A percentile compares a stretch with the other conserved stretches of the same genome.
These are phyloP conservation scores for Ormyrus nitidulus DNA, from an alignment of 2,888 invertebrate genomes.

Conservation along the genomic window DNA sequence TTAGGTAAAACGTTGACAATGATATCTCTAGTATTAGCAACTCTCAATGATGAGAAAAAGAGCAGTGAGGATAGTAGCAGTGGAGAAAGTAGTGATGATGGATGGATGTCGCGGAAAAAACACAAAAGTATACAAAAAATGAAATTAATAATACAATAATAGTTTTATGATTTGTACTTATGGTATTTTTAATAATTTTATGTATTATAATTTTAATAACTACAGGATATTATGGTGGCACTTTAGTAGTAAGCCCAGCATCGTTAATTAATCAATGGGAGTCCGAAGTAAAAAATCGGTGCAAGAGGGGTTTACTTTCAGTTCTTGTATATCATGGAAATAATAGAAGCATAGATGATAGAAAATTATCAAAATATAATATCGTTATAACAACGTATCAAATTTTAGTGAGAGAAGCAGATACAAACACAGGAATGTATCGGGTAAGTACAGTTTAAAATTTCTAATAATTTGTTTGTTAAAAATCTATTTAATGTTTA, in stretches of 20 bases:
- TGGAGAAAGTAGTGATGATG: conserved; percentile 59
- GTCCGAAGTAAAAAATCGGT: conserved; percentile 83
- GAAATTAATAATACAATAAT: not conserved
- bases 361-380: conserved; percentile 82
- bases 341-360: conserved; percentile 79
- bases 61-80: conserved; percentile 71
- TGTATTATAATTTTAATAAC: conserved; percentile 4
- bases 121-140: conserved; percentile 33
- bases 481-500: not conserved
- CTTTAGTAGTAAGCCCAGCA: conserved; percentile 94
- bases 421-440: conserved; percentile 63
- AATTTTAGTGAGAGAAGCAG: conserved; percentile 81
- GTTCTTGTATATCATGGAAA: conserved; percentile 87
- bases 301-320: conserved; percentile 79
- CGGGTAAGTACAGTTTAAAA: conserved; percentile 68
- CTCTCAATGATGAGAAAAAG: conserved; percentile 69
- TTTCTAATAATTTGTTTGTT: conserved; percentile 13
- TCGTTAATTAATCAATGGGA: conserved; percentile 95
- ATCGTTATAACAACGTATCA: conserved; percentile 94
- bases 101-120: conserved; percentile 55
- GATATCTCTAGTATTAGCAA: conserved; percentile 82
- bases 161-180: not conserved
- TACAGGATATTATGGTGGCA: conserved; percentile 79
- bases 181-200: conserved; percentile 9
- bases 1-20: conserved; percentile 90